phyloP scores from a whole-genome alignment of 2,888 invertebrate genomes.

The Rhimphoctona megacephalus region DNA sequence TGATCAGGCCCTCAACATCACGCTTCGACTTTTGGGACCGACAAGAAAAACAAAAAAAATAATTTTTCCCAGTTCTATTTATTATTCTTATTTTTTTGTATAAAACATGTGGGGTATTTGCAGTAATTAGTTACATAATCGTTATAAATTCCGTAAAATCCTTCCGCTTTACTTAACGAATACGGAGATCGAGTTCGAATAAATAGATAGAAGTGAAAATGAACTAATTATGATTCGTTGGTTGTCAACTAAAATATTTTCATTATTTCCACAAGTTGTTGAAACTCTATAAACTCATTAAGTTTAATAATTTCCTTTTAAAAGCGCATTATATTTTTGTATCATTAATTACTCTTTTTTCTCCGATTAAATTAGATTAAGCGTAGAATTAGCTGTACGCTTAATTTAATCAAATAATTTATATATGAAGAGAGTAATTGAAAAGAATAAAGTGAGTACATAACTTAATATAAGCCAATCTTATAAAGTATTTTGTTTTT shows the following conservation, averaged over 20 bases:
- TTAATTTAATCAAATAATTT: neutral
- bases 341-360: neutral
- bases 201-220: neutral
- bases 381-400: neutral
- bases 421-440: neutral
- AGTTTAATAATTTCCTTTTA: neutral
- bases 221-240: neutral
- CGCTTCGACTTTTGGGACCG: neutral
- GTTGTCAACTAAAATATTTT: neutral
- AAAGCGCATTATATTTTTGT: neutral
- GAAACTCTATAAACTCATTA: neutral
- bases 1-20: constrained; percentile 47
- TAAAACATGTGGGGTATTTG: neutral
- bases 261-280: neutral
- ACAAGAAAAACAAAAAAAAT: neutral
- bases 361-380: neutral
- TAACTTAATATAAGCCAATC: neutral
- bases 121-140: neutral
- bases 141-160: neutral
- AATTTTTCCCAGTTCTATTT: neutral
- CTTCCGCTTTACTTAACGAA: no score
- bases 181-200: neutral
- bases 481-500: no score
- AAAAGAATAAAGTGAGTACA: neutral
- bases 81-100: neutral